phyloP scores from a whole-genome alignment of 2,888 invertebrate species.

The Monoplex corrugatus region DNA sequence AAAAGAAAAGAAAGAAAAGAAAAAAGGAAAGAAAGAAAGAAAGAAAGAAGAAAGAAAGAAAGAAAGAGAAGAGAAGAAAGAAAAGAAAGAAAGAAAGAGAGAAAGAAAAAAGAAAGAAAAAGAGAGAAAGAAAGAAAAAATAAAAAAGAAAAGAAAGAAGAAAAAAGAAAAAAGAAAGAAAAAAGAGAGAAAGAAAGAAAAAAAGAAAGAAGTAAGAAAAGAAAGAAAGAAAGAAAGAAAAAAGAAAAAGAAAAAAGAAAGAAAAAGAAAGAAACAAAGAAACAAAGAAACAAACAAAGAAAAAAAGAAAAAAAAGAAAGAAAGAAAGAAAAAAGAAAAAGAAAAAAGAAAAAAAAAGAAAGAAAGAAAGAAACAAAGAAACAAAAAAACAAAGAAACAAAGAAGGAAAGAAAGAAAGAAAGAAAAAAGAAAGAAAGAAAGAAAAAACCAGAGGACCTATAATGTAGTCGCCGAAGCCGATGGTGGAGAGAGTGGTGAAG shows the following conservation, averaged over 20 bases:
- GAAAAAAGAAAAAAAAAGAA: background rate
- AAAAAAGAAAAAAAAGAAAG: background rate
- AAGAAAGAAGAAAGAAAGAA: background rate
- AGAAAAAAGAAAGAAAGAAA: background rate
- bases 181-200: background rate
- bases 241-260: background rate
- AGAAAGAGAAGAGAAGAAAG: background rate
- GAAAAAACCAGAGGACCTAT: slow-evolving; percentile 64
- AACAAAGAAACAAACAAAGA: background rate
- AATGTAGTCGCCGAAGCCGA: slow-evolving; percentile 75
- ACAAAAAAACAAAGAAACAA: background rate
- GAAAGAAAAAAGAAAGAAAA: background rate
- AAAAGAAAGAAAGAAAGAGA: background rate
- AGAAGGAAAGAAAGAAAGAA: background rate
- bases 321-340: background rate
- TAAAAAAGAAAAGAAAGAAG: background rate
- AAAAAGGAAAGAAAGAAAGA: background rate
- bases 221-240: background rate
- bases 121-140: background rate
- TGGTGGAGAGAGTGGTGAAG: slow-evolving; percentile 74
- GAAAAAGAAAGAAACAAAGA: background rate
- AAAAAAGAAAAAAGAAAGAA: background rate
- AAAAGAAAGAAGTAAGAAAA: background rate
- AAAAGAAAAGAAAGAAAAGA: background rate
- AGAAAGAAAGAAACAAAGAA: background rate